Percentiles rank a stretch among this genome's conserved stretches.
These are phyloP conservation scores for Phylloscopus collybita DNA, from an alignment of 2,797 vertebrate species.

Conservation along the genomic window DNA sequence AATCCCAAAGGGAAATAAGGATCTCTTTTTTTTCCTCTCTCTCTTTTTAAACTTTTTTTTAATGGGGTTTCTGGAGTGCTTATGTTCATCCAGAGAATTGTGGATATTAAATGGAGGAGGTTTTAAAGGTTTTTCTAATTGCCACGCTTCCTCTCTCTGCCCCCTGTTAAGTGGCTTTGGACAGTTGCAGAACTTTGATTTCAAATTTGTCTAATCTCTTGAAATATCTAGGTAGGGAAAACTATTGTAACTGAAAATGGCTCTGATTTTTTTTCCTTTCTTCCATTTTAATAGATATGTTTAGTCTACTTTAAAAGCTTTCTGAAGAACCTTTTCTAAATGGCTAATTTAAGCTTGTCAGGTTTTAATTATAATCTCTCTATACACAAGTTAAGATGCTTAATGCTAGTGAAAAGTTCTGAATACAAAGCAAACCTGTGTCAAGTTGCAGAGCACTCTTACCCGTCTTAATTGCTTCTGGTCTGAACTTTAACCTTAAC, in stretches of 20 bases:
- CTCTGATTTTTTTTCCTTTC: slow-evolving; percentile 2
- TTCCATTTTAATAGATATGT: slow-evolving; percentile 66
- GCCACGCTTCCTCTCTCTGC: slow-evolving; percentile 15
- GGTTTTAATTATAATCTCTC: slow-evolving; percentile 76
- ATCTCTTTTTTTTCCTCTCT: neutral
- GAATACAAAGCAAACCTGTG: slow-evolving; percentile 75
- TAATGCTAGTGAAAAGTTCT: slow-evolving; percentile 71
- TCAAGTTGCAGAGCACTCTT: slow-evolving; percentile 69
- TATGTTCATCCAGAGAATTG: slow-evolving; percentile 31
- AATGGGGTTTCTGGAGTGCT: slow-evolving; percentile 41
- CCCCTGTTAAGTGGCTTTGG: slow-evolving; percentile 48
- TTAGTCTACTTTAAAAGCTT: slow-evolving; percentile 74
- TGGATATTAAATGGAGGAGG: neutral
- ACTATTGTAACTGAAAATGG: slow-evolving; percentile 50
- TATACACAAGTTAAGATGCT: slow-evolving; percentile 71
- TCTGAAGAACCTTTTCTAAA: slow-evolving; percentile 68
- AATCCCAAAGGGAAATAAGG: slow-evolving; percentile 48
- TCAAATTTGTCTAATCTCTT: slow-evolving; percentile 65
- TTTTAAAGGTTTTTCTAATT: slow-evolving; percentile 57
- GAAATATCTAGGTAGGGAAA: slow-evolving; percentile 52
- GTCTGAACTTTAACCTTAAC: slow-evolving; percentile 70
- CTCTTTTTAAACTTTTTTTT: neutral
- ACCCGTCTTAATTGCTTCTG: slow-evolving; percentile 71
- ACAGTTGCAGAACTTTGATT: slow-evolving; percentile 67
- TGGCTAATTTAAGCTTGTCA: slow-evolving; percentile 75